phyloP scores from a whole-genome alignment of 2,797 vertebrate genomes.

The Podarcis siculus region DNA sequence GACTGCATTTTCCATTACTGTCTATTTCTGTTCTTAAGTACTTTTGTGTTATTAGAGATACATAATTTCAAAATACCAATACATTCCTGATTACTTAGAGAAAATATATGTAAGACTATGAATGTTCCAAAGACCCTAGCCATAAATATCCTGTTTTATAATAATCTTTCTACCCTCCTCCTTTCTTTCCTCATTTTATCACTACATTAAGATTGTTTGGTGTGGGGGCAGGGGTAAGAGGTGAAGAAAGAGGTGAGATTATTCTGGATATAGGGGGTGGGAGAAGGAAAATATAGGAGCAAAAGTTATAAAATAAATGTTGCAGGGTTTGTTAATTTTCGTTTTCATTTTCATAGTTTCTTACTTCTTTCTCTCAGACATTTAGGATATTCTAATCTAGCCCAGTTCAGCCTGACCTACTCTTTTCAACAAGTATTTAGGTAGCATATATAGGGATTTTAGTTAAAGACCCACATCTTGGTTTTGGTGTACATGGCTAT shows the following conservation, averaged over 20 bases:
- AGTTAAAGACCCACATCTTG: neutral
- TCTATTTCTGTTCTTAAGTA: conserved; percentile 92
- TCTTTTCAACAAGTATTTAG: neutral
- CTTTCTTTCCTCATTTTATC: conserved; percentile 72
- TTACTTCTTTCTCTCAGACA: conserved; percentile 31
- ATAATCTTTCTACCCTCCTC: conserved; percentile 65
- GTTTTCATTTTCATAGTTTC: neutral
- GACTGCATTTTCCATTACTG: conserved; percentile 98
- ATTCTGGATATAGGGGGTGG: conserved; percentile 39
- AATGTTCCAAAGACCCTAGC: conserved; percentile 67
- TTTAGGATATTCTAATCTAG: conserved; percentile 60
- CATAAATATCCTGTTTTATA: conserved; percentile 73
- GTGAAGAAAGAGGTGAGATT: conserved; percentile 1
- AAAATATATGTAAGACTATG: conserved; percentile 76
- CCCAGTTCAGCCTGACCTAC: neutral
- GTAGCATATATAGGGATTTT: neutral
- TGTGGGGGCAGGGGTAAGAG: conserved; percentile 38
- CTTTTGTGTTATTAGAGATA: conserved; percentile 91
- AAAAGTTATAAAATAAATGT: conserved; percentile 52
- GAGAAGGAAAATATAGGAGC: conserved; percentile 16
- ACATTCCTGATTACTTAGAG: conserved; percentile 81
- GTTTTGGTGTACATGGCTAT: neutral
- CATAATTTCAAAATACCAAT: conserved; percentile 88
- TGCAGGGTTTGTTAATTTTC: conserved; percentile 20
- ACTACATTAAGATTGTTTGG: conserved; percentile 70